Evolutionary conservation across 2,113 vertebrate species (phyloP).

Genomic region (Psettodes erumei): DNA sequence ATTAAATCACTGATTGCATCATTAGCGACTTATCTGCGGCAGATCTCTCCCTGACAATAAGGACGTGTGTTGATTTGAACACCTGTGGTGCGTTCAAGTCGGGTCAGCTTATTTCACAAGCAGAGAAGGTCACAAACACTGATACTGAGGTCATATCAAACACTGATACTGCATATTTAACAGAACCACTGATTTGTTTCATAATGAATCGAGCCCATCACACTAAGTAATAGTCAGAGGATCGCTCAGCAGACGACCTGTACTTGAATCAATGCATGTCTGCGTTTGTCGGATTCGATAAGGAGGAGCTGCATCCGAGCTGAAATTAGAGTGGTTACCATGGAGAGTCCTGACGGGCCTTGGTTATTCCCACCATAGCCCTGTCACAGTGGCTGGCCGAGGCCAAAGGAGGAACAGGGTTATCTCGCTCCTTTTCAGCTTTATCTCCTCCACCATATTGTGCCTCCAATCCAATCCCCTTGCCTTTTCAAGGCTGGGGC

Average conservation of each 20-base stretch:
- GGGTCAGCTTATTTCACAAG: background rate
- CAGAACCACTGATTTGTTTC: background rate
- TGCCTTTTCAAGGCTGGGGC: constrained; percentile 51
- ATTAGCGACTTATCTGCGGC: background rate
- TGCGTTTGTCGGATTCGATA: background rate
- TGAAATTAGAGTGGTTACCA: constrained; percentile 37
- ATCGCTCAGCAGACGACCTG: background rate
- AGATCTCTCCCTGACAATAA: background rate
- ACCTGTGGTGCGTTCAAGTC: background rate
- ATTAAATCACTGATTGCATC: constrained; percentile 13
- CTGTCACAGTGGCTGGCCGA: constrained; percentile 35
- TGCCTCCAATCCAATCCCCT: constrained; percentile 52
- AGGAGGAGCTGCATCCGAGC: background rate
- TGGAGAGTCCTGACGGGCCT: constrained; percentile 18
- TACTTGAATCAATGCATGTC: background rate
- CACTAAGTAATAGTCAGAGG: background rate
- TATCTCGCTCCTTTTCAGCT: constrained; percentile 62
- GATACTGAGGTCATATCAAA: no score
- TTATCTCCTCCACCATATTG: constrained; percentile 69
- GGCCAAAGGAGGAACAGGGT: constrained; percentile 44
- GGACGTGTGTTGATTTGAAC: background rate
- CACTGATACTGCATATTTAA: background rate
- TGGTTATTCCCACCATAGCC: constrained; percentile 31
- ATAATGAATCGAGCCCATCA: background rate
- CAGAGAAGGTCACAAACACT: background rate